A percentile compares a stretch with the other conserved stretches of the same genome.
These are phyloP conservation scores for Venustaconcha ellipsiformis DNA, from an alignment of 1,140 invertebrate species.

Conservation along the genomic window DNA sequence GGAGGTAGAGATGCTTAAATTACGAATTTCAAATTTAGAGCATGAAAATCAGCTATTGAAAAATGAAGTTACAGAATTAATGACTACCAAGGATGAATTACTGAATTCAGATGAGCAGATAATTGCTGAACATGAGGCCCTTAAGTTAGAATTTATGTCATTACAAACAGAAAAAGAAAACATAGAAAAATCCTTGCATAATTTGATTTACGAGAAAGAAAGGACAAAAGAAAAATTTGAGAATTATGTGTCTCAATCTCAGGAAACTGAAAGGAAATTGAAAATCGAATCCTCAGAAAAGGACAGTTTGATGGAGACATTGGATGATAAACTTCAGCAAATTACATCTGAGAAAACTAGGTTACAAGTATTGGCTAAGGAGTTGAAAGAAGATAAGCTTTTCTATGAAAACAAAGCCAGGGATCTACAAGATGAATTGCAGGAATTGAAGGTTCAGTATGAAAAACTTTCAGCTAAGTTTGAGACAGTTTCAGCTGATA, in stretches of 20 bases:
- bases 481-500: background rate
- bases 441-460: background rate
- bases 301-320: slow-evolving; percentile 7
- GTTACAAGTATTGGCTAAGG: background rate
- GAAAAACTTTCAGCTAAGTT: slow-evolving; percentile 6
- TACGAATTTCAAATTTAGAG: no score
- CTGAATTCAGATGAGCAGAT: background rate
- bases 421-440: background rate
- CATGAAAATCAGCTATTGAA: no score
- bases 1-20: no score
- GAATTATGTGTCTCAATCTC: background rate
- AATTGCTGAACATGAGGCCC: slow-evolving; percentile 1
- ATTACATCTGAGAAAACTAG: background rate
- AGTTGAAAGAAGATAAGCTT: background rate
- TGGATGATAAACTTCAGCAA: slow-evolving; percentile 6
- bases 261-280: background rate
- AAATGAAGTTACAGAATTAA: no score
- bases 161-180: slow-evolving; percentile 13
- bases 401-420: background rate
- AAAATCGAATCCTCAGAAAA: background rate
- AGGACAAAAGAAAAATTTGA: slow-evolving; percentile 3
- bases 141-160: background rate
- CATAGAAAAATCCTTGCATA: background rate
- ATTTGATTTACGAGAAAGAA: background rate
- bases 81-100: no score